phyloP scores from a whole-genome alignment of 2,113 vertebrate species.

The Suricata suricatta region DNA sequence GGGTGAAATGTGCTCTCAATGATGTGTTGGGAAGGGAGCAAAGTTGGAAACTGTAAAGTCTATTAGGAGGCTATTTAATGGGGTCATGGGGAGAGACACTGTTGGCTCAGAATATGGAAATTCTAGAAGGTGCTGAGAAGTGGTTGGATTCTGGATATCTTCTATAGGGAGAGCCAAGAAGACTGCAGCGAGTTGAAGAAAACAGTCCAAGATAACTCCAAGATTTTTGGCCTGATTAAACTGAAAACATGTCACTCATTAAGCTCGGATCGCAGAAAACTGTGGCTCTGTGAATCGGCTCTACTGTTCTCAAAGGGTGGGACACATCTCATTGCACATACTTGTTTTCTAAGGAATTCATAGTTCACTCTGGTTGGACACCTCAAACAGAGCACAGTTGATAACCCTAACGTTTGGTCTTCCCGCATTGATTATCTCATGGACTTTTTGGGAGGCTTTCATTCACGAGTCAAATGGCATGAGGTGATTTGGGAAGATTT shows the following conservation, averaged over 20 bases:
- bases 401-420: background rate
- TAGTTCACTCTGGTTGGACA: background rate
- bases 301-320: background rate
- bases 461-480: background rate
- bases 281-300: background rate
- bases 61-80: background rate
- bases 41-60: background rate
- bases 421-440: background rate
- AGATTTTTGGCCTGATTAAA: background rate
- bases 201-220: background rate
- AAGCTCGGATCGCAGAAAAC: background rate
- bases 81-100: background rate
- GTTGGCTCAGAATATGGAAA: background rate
- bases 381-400: background rate
- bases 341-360: background rate
- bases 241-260: background rate
- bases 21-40: background rate
- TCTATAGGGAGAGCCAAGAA: background rate
- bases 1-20: accelerated
- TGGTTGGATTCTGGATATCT: background rate
- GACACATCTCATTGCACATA: background rate
- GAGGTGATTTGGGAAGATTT: background rate
- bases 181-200: background rate
- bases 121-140: background rate
- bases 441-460: background rate